Evolutionary conservation across 2,113 vertebrate genomes (phyloP).

Genomic region (Cacatua alba): DNA sequence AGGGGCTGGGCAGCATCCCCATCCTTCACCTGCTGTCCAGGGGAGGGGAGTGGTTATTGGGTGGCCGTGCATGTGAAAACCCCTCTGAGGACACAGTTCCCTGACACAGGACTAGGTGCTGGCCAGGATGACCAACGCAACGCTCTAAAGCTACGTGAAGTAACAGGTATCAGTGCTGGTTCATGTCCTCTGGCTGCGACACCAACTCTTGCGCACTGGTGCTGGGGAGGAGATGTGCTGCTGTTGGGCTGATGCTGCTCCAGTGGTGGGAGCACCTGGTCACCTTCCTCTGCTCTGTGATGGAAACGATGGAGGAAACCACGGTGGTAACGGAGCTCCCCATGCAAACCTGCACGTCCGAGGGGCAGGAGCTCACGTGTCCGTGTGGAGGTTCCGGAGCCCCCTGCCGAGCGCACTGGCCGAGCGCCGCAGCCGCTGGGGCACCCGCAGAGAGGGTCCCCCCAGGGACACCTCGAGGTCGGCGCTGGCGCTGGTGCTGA

Average conservation of each 20-base stretch:
- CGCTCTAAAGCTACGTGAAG: not conserved
- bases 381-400: not conserved
- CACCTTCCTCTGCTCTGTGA: not conserved
- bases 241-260: not conserved
- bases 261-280: not conserved
- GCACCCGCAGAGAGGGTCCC: constrained; percentile 70
- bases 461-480: constrained; percentile 57
- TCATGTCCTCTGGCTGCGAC: not conserved
- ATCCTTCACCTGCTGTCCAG: rapidly evolving
- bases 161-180: not conserved
- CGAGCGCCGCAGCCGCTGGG: constrained; percentile 76
- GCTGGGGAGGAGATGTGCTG: not conserved
- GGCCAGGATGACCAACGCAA: not conserved
- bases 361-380: not conserved
- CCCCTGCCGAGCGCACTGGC: constrained; percentile 79
- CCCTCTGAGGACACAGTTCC: not conserved
- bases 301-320: not conserved
- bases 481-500: constrained; percentile 77
- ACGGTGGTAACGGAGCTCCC: rapidly evolving
- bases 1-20: not conserved
- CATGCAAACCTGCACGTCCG: no score
- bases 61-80: not conserved
- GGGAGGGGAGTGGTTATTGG: not conserved
- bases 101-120: not conserved
- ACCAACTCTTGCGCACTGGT: not conserved